Base-by-base conservation (phyloP, 2,797 vertebrate genomes). In the Poecilia wingei region DNA sequence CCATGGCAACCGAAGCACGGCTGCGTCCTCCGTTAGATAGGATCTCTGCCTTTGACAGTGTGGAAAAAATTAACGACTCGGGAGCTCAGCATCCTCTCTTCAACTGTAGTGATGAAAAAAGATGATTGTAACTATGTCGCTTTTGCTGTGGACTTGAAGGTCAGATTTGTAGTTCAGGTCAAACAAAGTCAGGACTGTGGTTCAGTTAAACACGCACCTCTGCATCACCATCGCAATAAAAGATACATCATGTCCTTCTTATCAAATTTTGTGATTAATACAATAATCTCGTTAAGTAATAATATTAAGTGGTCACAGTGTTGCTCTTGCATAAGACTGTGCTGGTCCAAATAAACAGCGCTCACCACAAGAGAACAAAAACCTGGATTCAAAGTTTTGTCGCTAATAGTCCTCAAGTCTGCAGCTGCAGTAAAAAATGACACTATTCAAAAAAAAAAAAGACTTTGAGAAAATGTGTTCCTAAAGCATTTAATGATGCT, bases 1-100 rank as follows among this genome's bases (percentile, higher is more conserved):
- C 95, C 94, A 96, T 94, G 92, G 94, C 73, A 93, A 95, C 94
- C 80, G 83, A 78, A 81, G 81, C 57, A 73, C 49, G 83, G 77
- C 82, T 14, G 28, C 83, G 84, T 92, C 84, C 82, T 72, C 83
- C 79, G 85, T 76, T 41, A 87, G 90, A 92, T 90, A 91, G 80
- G 85, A 81, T 69, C 57, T 14, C 77, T 80, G 84, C 84, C 85
- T 84, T 88, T 86, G 87, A 77, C 83, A 88, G 86, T 81, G 84
- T 68, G 53, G 57, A 87, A 81, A 83, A 84, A 84, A 57, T 79
- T 83, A 80, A 82, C 82, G 81, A 89, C 89, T 85, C 85, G 87
- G 33, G n/a, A 78, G 76, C 66, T 51, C 16, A 82, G 72, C 6
- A 3, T 79, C 46, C 25, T 18, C 0, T 79, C 74, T 85, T 85